Evolutionary conservation across 2,113 vertebrate genomes (phyloP).

Genomic region (Orycteropus afer): DNA sequence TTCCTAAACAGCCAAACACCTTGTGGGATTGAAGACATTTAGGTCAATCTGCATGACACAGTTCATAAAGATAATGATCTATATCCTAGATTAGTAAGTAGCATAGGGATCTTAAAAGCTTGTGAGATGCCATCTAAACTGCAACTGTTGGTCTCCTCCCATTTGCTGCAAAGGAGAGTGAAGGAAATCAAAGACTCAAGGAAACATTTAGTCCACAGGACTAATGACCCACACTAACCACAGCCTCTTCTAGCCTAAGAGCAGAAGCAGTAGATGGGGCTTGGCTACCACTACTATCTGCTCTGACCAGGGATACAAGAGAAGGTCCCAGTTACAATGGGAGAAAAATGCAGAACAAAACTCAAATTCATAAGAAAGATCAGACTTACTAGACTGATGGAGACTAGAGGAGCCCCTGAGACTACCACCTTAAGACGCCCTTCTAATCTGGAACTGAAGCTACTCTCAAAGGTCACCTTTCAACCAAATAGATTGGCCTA

Average conservation of each 20-base stretch:
- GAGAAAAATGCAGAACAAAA: not conserved
- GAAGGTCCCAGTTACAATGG: not conserved
- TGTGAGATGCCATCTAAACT: not conserved
- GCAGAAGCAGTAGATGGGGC: not conserved
- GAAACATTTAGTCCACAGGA: not conserved
- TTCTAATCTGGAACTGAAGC: not conserved
- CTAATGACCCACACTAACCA: not conserved
- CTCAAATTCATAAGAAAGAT: not conserved
- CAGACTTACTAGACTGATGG: not conserved
- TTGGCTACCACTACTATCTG: not conserved
- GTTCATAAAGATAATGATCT: not conserved
- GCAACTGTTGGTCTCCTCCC: not conserved
- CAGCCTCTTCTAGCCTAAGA: not conserved
- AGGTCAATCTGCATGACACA: not conserved
- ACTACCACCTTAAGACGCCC: not conserved
- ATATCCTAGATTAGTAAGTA: not conserved
- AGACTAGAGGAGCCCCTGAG: not conserved
- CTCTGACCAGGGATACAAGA: not conserved
- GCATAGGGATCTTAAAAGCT: not conserved
- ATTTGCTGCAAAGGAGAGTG: not conserved
- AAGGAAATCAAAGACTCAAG: not conserved
- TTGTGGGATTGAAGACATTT: not conserved
- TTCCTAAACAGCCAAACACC: not conserved
- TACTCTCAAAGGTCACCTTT: not conserved
- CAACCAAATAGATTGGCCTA: not conserved